Base-by-base conservation (phyloP, 2,888 invertebrate species). In the Cosmopolites sordidus region DNA sequence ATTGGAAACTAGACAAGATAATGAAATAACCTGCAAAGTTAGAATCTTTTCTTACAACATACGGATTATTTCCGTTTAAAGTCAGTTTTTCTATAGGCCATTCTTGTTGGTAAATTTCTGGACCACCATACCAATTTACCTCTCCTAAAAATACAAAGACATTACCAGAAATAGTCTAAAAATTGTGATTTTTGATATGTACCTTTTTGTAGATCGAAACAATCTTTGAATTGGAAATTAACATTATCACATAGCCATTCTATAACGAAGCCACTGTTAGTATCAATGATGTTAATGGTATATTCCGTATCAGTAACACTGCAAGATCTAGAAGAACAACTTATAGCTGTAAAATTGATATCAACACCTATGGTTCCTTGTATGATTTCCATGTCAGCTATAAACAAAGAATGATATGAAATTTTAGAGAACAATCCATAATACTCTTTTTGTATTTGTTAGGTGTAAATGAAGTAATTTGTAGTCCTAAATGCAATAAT, bases 61-160 rank as follows among this genome's bases (percentile, higher is more conserved):
- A 80, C 0, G 83, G 78, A 40, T 54, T 49, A 38, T 49, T 45
- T 63, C 80, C 80, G 4, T 77, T 62, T 14, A 80, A 75, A 12
- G 73, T 73, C 45, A 77, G 66, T 48, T 81, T 76, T 56, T 86
- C 81, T 27, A 84, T 75, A 0, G 85, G 85, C 83, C 84, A 86
- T 61, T 78, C 75, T 58, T 84, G 83, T 43, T 45, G 33, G 9
- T 43, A 51, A 12, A 44, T 48, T 45, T 56, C 16, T 2, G 56
- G 51, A n/a, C 56, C 56, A 4, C 56, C 51, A 33, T 45, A 56
- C 56, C 56, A 51, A 77, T 61, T 38, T 78, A 78, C 42, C 78
- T 75, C 64, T 84, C 80, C 0, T 45, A 18, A 12, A 37, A 38
- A n/a, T n/a, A 8, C 2, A 17, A 43, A 42, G n/a, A n/a, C n/a